Evolutionary conservation across 2,888 invertebrate genomes (phyloP), one percentile per base, ranked within the genome.

Genomic region (Dascillus cervinus): DNA sequence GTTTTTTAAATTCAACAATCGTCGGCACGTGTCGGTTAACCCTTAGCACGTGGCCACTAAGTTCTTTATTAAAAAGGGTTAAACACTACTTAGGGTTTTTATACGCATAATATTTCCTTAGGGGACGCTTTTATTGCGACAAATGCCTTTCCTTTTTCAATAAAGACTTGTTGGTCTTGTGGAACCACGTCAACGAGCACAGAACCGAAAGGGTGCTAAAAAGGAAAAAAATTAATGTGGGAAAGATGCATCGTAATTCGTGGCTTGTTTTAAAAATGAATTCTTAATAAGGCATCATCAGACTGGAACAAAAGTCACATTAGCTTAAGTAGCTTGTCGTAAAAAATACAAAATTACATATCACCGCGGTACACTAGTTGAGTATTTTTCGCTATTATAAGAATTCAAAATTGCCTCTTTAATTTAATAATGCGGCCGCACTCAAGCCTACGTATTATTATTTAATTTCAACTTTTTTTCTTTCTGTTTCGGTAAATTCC

Each of bases 31-130:
- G 61, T 44, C 46, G 34, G 34, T 34, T 49, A 53, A 56, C 50
- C 53, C 53, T 37, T 28, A 42, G 45, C 58, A 56, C 58, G 59
- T 59, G 59, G 50, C 53, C 43, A 41, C 42, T n/a, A n/a, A n/a
- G n/a, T 57, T 47, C 53, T 58, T 59, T 58, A 61, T 62, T 61
- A 58, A 60, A 60, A 62, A 60, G 59, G 58, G 60, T 60, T 62
- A 59, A 54, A 52, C 47, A 46, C 49, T 55, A 52, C 54, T 55
- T 50, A 54, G 50, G 56, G 53, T 52, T 53, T 56, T 58, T 54
- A 49, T 47, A 43, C 47, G 50, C 49, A 41, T 57, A 56, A 55
- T 53, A 52, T 49, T 56, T 57, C 56, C 57, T 58, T 50, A 43
- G 54, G 55, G 56, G 52, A 37, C 36, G 32, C 39, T 43, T 50